Evolutionary conservation across 2,797 vertebrate genomes (phyloP).

Genomic region (Urosaurus nigricauda): DNA sequence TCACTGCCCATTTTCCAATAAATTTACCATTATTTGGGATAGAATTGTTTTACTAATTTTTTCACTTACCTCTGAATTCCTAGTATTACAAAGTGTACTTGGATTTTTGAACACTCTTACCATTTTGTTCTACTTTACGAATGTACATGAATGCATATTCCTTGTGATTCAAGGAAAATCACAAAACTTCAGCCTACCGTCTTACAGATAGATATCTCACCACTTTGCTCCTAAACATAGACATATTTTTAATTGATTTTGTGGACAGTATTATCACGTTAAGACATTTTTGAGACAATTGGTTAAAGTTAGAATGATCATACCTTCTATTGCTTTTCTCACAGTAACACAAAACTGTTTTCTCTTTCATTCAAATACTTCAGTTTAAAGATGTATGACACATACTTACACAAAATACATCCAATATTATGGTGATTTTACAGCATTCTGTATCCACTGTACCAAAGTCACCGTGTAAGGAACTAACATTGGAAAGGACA

Average conservation of each 20-base stretch:
- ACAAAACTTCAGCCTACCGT: not conserved
- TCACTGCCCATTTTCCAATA: constrained; percentile 79
- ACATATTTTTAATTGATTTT: constrained; percentile 1
- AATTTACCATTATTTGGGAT: constrained; percentile 75
- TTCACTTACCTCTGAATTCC: constrained; percentile 69
- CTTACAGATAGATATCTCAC: not conserved
- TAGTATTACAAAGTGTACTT: constrained; percentile 58
- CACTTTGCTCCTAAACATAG: constrained; percentile 12
- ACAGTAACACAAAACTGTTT: not conserved
- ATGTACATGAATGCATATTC: not conserved
- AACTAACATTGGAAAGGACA: not conserved
- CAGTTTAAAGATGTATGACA: not conserved
- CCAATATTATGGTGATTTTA: not conserved
- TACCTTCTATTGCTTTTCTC: not conserved
- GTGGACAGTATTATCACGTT: not conserved
- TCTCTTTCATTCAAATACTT: not conserved
- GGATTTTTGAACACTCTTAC: constrained; percentile 41
- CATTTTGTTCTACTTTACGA: constrained; percentile 8
- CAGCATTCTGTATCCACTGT: not conserved
- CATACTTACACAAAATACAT: not conserved
- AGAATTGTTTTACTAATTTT: constrained; percentile 73
- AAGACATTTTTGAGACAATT: accelerated
- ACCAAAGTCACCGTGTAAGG: not conserved
- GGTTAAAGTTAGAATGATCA: not conserved
- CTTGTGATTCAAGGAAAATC: not conserved